phyloP scores from a whole-genome alignment of 2,113 vertebrate genomes.

The Nycticryphes semicollaris region DNA sequence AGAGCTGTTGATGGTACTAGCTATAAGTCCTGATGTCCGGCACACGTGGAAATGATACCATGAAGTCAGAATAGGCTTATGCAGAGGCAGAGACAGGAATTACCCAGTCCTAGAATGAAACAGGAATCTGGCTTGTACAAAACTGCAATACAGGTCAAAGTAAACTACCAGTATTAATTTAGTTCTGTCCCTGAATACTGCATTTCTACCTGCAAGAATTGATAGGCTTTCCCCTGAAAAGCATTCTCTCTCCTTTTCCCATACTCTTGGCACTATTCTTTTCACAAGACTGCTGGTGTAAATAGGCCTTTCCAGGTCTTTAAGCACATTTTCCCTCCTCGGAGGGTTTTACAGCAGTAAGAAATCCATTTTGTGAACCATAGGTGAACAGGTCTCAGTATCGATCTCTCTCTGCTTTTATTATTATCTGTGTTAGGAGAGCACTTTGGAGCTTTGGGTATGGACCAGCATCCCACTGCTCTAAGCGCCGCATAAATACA shows the following conservation, averaged over 20 bases:
- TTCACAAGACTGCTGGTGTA: background rate
- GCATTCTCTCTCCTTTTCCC: background rate
- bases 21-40: background rate
- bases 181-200: background rate
- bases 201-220: background rate
- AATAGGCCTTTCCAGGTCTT: background rate
- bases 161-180: background rate
- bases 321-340: background rate
- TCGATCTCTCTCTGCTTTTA: background rate
- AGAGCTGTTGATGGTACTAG: background rate
- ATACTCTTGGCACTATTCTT: background rate
- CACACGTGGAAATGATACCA: background rate
- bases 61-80: background rate
- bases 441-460: background rate
- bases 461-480: background rate
- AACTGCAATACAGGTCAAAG: background rate
- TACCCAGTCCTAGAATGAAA: background rate
- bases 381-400: background rate
- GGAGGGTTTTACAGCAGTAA: background rate
- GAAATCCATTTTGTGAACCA: background rate
- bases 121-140: background rate
- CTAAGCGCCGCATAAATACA: background rate
- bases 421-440: background rate
- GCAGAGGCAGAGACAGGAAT: background rate
- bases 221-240: background rate